These are phyloP conservation scores for Andrena chrysosceles DNA, from an alignment of 2,888 invertebrate genomes.

Conservation along the genomic window DNA sequence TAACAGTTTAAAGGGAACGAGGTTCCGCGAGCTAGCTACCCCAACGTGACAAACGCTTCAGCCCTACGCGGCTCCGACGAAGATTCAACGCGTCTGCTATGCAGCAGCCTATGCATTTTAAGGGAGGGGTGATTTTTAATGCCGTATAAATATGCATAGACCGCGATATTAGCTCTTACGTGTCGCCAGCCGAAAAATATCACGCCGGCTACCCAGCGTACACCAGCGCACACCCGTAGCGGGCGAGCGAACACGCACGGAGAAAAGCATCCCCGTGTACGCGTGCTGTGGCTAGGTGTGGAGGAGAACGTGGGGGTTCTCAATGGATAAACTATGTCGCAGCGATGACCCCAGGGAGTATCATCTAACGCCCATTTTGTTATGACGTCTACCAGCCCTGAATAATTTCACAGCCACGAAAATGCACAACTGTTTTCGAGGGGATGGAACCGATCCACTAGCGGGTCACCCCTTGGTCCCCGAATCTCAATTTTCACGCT, in stretches of 20 bases:
- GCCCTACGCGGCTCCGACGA: constrained; percentile 50
- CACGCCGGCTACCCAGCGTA: constrained; percentile 65
- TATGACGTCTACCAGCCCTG: constrained; percentile 79
- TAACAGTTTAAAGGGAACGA: constrained; percentile 51
- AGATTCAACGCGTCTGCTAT: constrained; percentile 76
- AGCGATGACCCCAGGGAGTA: constrained; percentile 82
- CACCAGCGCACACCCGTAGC: neutral
- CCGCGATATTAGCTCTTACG: constrained; percentile 84
- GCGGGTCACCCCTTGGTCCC: neutral
- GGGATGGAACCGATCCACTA: constrained; percentile 35
- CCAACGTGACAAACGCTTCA: constrained; percentile 53
- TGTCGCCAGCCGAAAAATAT: constrained; percentile 79
- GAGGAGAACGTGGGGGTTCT: constrained; percentile 73
- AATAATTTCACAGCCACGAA: constrained; percentile 74
- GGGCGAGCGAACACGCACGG: constrained; percentile 50
- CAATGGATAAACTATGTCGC: constrained; percentile 86
- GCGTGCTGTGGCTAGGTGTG: constrained; percentile 54
- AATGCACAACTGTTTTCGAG: constrained; percentile 24
- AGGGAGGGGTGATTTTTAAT: constrained; percentile 84
- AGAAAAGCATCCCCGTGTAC: constrained; percentile 70
- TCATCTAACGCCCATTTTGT: constrained; percentile 84
- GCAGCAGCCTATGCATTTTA: constrained; percentile 81
- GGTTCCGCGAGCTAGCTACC: neutral
- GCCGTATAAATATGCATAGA: constrained; percentile 85
- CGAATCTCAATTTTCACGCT: constrained; percentile 9